Evolutionary conservation across 1,140 invertebrate genomes (phyloP).

Genomic region (Drosophila nigromelanica): DNA sequence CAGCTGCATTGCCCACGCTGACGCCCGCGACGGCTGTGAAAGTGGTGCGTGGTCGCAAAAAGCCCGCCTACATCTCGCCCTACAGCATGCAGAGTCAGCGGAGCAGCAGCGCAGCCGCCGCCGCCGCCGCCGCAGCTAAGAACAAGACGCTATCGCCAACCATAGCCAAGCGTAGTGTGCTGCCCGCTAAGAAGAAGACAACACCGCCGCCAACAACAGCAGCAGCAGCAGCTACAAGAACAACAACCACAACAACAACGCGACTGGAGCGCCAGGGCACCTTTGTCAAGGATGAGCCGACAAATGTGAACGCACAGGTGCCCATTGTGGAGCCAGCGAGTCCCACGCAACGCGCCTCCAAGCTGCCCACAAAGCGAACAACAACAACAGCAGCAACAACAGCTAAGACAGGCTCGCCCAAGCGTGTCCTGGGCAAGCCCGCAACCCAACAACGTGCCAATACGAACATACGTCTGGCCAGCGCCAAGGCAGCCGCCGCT

Average conservation of each 20-base stretch:
- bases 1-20: constrained; percentile 23
- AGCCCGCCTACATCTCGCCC: constrained; percentile 88
- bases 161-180: constrained; percentile 60
- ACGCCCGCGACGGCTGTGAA: constrained; percentile 85
- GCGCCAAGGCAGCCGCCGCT: constrained; percentile 54
- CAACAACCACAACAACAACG: constrained; percentile 56
- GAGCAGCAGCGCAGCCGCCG: constrained; percentile 53
- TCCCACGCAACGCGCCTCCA: constrained; percentile 83
- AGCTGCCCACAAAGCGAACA: constrained; percentile 75
- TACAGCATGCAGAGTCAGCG: constrained; percentile 84
- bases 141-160: constrained; percentile 62
- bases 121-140: constrained; percentile 48
- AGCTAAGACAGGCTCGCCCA: constrained; percentile 35
- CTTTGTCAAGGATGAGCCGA: constrained; percentile 92
- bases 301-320: constrained; percentile 82
- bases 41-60: constrained; percentile 90
- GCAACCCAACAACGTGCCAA: constrained; percentile 84
- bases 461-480: constrained; percentile 78
- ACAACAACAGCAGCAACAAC: constrained; percentile 53
- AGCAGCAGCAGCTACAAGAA: background rate
- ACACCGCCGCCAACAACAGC: constrained; percentile 11
- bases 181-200: constrained; percentile 56
- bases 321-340: constrained; percentile 84
- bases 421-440: constrained; percentile 29
- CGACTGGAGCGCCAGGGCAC: constrained; percentile 92